These are phyloP conservation scores for Thelaira solivaga DNA, from an alignment of 2,888 invertebrate genomes.

Conservation along the genomic window DNA sequence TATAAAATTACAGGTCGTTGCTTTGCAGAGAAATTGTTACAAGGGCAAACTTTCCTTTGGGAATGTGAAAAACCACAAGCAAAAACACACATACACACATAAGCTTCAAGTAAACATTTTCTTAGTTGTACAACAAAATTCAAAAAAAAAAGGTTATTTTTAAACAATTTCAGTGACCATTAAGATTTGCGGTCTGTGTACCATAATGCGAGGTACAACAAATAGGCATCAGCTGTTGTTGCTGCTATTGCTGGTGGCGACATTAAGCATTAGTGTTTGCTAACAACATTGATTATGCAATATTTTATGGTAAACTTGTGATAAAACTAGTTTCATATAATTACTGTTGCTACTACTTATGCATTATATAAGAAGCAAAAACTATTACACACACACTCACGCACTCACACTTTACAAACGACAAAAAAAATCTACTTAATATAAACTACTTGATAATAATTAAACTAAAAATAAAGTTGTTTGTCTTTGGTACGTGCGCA, in stretches of 20 bases:
- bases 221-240: slow-evolving; percentile 4
- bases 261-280: no score
- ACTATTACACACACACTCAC: no score
- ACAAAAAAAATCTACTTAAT: background rate
- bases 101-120: background rate
- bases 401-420: no score
- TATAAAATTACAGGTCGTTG: slow-evolving; percentile 52
- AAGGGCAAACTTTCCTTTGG: slow-evolving; percentile 62
- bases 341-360: background rate
- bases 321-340: slow-evolving; percentile 37
- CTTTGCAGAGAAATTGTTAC: slow-evolving; percentile 53
- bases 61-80: slow-evolving; percentile 2
- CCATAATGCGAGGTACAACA: background rate
- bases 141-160: background rate
- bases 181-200: background rate
- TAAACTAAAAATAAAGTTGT: background rate
- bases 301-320: slow-evolving; percentile 42
- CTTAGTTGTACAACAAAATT: background rate
- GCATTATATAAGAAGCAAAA: no score
- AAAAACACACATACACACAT: background rate
- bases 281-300: slow-evolving; percentile 33
- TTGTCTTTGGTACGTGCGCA: background rate
- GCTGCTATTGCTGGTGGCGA: background rate
- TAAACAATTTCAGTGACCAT: slow-evolving; percentile 17
- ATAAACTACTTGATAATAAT: background rate